Conservation (phyloP, 53 echinoderm and acorn worm genomes). For the Stichopus horrens region DNA sequence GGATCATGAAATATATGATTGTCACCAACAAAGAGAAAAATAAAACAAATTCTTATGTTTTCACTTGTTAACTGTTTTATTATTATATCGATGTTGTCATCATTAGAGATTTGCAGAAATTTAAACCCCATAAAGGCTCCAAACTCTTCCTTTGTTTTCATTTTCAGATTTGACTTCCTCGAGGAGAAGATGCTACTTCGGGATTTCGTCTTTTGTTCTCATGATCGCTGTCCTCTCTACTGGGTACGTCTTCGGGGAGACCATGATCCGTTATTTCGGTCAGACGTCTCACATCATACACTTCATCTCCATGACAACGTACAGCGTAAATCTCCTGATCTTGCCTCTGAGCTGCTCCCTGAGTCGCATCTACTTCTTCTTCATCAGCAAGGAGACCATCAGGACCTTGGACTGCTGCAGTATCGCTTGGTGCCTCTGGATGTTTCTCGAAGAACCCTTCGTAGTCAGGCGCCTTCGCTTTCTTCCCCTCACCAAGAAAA, state of each 20-base stretch:
- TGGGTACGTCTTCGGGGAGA: neutral
- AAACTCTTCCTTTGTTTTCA: neutral
- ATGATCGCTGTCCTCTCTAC: neutral
- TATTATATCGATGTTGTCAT: too few species aligned
- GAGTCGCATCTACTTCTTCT: slow-evolving; percentile 31
- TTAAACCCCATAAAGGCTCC: too few species aligned
- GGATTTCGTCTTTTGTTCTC: neutral
- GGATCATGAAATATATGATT: too few species aligned
- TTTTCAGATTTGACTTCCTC: neutral
- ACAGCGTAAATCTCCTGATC: slow-evolving; percentile 18
- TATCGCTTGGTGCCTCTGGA: slow-evolving; percentile 39
- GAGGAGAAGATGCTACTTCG: neutral
- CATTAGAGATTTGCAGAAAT: too few species aligned
- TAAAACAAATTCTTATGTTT: too few species aligned
- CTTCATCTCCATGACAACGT: slow-evolving; percentile 43
- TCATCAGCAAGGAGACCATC: slow-evolving; percentile 6
- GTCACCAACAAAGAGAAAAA: too few species aligned
- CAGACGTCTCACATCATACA: slow-evolving; percentile 13
- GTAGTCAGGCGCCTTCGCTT: slow-evolving; percentile 27
- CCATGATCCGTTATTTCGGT: slow-evolving; percentile 25
- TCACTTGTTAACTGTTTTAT: too few species aligned
- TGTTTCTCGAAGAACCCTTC: slow-evolving; percentile 36
- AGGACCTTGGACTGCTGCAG: slow-evolving; percentile 24
- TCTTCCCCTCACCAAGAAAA: slow-evolving; percentile 2
- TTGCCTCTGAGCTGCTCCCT: slow-evolving; percentile 15